phyloP scores from a whole-genome alignment of 2,797 vertebrate genomes.

The Semaprochilodus insignis region DNA sequence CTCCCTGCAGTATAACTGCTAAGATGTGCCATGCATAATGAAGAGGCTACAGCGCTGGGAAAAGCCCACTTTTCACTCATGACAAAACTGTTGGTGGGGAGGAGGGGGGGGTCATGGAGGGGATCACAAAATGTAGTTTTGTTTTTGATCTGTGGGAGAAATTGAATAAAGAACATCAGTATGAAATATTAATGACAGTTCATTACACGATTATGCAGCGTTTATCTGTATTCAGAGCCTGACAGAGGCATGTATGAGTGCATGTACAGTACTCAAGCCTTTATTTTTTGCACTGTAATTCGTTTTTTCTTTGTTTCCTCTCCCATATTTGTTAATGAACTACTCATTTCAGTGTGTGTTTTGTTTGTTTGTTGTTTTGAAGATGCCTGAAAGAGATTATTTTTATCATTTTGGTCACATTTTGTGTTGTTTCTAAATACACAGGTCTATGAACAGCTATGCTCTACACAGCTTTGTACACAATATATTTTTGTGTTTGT shows the following conservation, averaged over 20 bases:
- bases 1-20: slow-evolving; percentile 71
- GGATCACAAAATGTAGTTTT: slow-evolving; percentile 18
- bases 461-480: too few species aligned
- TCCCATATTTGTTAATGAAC: neutral
- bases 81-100: neutral
- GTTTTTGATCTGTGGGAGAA: slow-evolving; percentile 18
- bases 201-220: neutral
- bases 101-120: neutral
- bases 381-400: neutral
- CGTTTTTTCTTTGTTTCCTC: neutral
- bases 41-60: slow-evolving; percentile 69
- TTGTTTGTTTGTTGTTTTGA: neutral
- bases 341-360: neutral
- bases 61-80: slow-evolving; percentile 65
- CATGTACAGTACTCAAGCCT: neutral
- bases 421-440: too few species aligned
- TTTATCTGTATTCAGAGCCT: slow-evolving; percentile 14
- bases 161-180: slow-evolving; percentile 6
- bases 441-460: too few species aligned
- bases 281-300: neutral
- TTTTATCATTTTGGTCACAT: too few species aligned
- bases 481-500: too few species aligned
- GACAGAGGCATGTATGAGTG: neutral
- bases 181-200: slow-evolving; percentile 17
- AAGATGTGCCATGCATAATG: slow-evolving; percentile 73